phyloP scores from a whole-genome alignment of 2,888 invertebrate species.

The Aspidapion aeneum region DNA sequence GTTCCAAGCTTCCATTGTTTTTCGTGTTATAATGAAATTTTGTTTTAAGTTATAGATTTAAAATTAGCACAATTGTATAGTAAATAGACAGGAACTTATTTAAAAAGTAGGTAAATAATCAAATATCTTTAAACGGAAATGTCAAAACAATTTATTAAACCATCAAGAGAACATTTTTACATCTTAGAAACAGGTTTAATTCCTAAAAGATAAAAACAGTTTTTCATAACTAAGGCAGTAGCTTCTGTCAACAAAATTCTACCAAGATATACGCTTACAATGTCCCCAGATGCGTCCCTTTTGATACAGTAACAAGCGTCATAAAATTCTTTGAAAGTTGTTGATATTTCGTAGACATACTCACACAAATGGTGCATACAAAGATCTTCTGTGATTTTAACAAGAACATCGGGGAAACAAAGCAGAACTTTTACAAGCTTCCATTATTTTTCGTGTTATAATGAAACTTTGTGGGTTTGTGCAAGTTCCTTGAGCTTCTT shows the following conservation, averaged over 20 bases:
- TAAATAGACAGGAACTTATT: too few species aligned
- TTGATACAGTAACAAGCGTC: conserved; percentile 97
- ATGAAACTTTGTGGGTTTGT: conserved; percentile 57
- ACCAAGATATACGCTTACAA: conserved; percentile 78
- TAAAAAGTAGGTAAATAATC: too few species aligned
- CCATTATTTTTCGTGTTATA: conserved; percentile 91
- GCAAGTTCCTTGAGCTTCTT: conserved; percentile 61
- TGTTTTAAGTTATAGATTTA: too few species aligned
- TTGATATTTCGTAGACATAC: conserved; percentile 91
- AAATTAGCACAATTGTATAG: too few species aligned
- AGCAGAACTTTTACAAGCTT: conserved; percentile 86
- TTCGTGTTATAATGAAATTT: conserved; percentile 75
- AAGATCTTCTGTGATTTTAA: conserved; percentile 78
- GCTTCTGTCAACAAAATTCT: conserved; percentile 90
- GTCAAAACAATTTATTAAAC: too few species aligned
- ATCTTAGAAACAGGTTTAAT: conserved; percentile 89
- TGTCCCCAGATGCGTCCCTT: conserved; percentile 78
- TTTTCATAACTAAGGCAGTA: conserved; percentile 81
- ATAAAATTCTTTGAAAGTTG: conserved; percentile 94
- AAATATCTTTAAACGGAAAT: too few species aligned
- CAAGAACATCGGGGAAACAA: conserved; percentile 82
- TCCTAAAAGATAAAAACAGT: conserved; percentile 88
- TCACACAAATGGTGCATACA: conserved; percentile 88
- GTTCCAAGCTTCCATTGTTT: too few species aligned
- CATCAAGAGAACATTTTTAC: conserved; percentile 61